Evolutionary conservation across 2,888 invertebrate genomes (phyloP), one percentile per base, ranked within the genome.

Genomic region (Diplolepis rosae): DNA sequence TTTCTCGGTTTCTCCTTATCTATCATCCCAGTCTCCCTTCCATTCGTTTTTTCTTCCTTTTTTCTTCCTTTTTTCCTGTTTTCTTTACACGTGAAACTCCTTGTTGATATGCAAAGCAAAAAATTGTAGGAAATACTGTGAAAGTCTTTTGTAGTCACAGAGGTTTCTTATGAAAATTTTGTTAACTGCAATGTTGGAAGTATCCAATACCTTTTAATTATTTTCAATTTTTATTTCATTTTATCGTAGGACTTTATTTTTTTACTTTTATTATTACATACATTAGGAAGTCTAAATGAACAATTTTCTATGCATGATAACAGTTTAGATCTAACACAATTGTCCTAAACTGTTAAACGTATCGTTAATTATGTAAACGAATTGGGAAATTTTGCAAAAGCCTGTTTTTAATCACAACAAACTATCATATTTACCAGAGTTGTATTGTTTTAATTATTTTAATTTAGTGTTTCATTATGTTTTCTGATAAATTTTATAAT

Each of bases 21-120:
- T 66, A 51, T 68, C 71, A 30, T 65, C 72, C 56, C 72, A 69
- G 74, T 70, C 65, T 73, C 72, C 48, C 70, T 68, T 54, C 52
- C 30, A 30, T 69, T 68, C 65, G 67, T 18, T n/a, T n/a, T n/a
- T n/a, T n/a, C n/a, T n/a, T n/a, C n/a, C n/a, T n/a, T 65, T 52
- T 61, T 69, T 18, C 65, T 52, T n/a, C 11, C 27, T 2, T 50
- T 50, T 27, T 11, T 13, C 4, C 18, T 45, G 18, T 24, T 1
- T 27, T 13, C 24, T 18, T 15, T 39, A 15, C 18, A 50, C 50
- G 27, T 22, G 13, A 6, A 15, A n/a, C 24, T 56, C 35, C 52
- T 2, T 56, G 7, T 35, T 22, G n/a, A 42, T 42, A 42, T 15
- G 6, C 4, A 5, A 13, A 13, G 11, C 22, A 39, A 13, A 24